A percentile compares a stretch with the other conserved stretches of the same genome.
These are phyloP conservation scores for Tetramorium parvispinum DNA, from an alignment of 1,140 invertebrate species.

Conservation along the genomic window DNA sequence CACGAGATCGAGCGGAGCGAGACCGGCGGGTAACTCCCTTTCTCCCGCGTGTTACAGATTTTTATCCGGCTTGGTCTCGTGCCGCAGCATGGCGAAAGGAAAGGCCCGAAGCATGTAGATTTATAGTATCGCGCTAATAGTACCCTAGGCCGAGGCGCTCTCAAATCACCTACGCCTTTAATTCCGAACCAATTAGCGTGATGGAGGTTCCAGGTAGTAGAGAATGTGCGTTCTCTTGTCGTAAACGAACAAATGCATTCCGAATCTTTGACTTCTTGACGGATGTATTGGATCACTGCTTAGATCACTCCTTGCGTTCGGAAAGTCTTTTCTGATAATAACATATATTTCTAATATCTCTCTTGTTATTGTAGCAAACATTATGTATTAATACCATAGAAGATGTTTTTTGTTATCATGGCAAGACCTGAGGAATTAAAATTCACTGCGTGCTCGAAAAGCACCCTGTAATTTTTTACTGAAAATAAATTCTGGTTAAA, in stretches of 20 bases:
- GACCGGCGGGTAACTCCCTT: constrained; percentile 66
- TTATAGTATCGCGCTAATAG: constrained; percentile 59
- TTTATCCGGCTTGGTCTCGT: constrained; percentile 68
- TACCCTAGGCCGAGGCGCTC: constrained; percentile 22
- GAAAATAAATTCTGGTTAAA: too few relatives aligned
- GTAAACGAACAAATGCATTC: neutral
- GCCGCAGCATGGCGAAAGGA: constrained; percentile 66
- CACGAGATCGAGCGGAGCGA: constrained; percentile 53
- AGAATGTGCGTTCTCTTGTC: neutral
- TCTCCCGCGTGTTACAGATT: constrained; percentile 72
- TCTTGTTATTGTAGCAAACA: neutral
- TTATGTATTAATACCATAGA: neutral
- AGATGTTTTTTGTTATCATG: neutral
- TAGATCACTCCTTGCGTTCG: neutral
- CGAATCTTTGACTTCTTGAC: neutral
- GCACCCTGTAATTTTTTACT: neutral
- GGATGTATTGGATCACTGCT: neutral
- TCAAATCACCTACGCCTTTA: constrained; percentile 53
- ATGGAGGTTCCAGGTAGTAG: neutral
- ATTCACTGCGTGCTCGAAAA: neutral
- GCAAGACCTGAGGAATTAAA: neutral
- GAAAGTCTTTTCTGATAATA: neutral
- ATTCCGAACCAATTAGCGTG: constrained; percentile 36
- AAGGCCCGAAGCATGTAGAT: constrained; percentile 62
- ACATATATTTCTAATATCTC: neutral